A percentile compares a stretch with the other conserved stretches of the same genome.
Evolutionary conservation across 1,140 invertebrate species (phyloP).

Genomic region (Bombus affinis): DNA sequence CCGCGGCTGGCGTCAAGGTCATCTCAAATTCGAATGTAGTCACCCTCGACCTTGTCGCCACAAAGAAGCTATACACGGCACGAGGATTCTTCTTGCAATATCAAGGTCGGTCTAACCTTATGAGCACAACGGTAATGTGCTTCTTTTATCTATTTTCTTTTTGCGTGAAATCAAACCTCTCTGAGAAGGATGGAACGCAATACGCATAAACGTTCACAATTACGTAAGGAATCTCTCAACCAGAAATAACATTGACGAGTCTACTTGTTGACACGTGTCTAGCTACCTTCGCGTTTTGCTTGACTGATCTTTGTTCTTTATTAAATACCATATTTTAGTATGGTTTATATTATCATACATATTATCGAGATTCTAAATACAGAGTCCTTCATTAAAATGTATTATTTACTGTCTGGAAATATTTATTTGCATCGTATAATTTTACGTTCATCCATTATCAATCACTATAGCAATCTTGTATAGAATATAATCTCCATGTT

Average conservation of each 20-base stretch:
- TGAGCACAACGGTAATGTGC: not conserved
- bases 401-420: too few relatives aligned
- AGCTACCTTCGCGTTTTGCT: not conserved
- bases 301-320: not conserved
- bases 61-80: conserved; percentile 72
- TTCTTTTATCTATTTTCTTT: not conserved
- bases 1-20: conserved; percentile 73
- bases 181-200: conserved; percentile 13
- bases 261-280: not conserved
- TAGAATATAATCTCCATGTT: not conserved
- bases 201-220: not conserved
- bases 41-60: conserved; percentile 77
- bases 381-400: too few relatives aligned
- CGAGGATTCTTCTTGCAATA: conserved; percentile 80
- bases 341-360: not conserved
- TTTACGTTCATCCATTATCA: not conserved
- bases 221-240: conserved; percentile 24
- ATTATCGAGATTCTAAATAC: too few relatives aligned
- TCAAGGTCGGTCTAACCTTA: conserved; percentile 69
- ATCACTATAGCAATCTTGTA: not conserved
- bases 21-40: conserved; percentile 77
- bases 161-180: not conserved
- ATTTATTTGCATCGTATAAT: not conserved
- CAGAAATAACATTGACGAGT: conserved; percentile 31
- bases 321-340: not conserved